phyloP scores from a whole-genome alignment of 2,888 invertebrate species.

The Lampropteryx suffumata region DNA sequence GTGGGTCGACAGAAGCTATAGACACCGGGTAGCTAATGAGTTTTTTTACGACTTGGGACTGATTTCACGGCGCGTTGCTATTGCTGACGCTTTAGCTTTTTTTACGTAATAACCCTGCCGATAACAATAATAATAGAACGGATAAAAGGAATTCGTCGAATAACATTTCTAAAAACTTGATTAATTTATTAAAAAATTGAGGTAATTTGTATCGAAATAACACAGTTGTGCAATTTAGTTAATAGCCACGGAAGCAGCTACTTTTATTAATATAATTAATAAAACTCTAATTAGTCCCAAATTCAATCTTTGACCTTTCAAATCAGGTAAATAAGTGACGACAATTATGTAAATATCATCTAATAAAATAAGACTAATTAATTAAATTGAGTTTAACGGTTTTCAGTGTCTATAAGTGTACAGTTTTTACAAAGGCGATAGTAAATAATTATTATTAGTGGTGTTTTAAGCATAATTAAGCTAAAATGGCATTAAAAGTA shows the following conservation, averaged over 20 bases:
- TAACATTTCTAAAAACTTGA: slow-evolving; percentile 1
- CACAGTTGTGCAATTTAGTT: slow-evolving; percentile 16
- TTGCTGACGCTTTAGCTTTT: too few relatives aligned
- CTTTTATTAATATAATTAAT: slow-evolving; percentile 21
- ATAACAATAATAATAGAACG: too few relatives aligned
- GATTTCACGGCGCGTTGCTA: too few relatives aligned
- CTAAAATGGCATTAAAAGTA: too few relatives aligned
- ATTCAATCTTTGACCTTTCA: slow-evolving; percentile 28
- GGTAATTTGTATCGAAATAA: slow-evolving; percentile 12
- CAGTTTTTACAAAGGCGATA: neutral
- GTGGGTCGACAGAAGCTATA: too few relatives aligned
- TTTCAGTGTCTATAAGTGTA: slow-evolving; percentile 5
- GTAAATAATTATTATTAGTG: too few relatives aligned
- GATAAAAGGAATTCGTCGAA: too few relatives aligned
- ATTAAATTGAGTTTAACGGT: neutral
- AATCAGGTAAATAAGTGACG: slow-evolving; percentile 14
- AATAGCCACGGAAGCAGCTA: slow-evolving; percentile 24
- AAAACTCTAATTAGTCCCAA: slow-evolving; percentile 24
- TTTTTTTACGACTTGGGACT: too few relatives aligned
- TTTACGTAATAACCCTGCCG: too few relatives aligned
- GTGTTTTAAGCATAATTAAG: too few relatives aligned
- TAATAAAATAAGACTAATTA: slow-evolving; percentile 13
- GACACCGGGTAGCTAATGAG: too few relatives aligned
- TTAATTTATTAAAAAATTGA: slow-evolving; percentile 3
- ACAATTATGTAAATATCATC: slow-evolving; percentile 21